These are phyloP conservation scores for Drosophila kepulauana DNA, from an alignment of 1,140 invertebrate genomes.

Conservation along the genomic window DNA sequence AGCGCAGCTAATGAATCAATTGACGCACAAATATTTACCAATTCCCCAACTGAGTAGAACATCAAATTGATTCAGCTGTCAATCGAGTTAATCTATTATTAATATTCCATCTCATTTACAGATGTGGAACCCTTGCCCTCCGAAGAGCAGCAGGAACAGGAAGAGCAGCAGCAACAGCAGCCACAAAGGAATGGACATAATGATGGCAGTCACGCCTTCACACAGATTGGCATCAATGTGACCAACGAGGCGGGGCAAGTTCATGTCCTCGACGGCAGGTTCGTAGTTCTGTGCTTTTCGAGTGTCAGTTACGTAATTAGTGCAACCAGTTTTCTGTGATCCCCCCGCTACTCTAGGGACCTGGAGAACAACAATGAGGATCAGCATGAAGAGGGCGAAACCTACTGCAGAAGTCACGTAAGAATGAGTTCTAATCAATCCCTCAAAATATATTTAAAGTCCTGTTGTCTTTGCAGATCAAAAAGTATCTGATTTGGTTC, in stretches of 20 bases:
- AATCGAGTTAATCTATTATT: background rate
- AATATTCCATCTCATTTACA: constrained; percentile 9
- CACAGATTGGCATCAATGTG: constrained; percentile 83
- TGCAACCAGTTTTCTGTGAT: constrained; percentile 82
- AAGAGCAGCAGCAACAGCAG: constrained; percentile 8
- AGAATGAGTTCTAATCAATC: background rate
- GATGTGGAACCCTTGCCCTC: constrained; percentile 72
- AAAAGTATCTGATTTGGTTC: constrained; percentile 79
- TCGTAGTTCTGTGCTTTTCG: constrained; percentile 72
- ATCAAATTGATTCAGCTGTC: background rate
- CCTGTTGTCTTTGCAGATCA: constrained; percentile 37
- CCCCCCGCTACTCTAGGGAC: constrained; percentile 61
- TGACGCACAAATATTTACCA: constrained; percentile 56
- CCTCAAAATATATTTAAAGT: background rate
- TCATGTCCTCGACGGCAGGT: constrained; percentile 78
- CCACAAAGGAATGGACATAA: constrained; percentile 55
- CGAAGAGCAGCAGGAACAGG: constrained; percentile 33
- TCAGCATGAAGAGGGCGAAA: constrained; percentile 74
- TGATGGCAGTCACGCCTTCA: constrained; percentile 62
- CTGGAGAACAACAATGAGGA: constrained; percentile 83
- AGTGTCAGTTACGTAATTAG: constrained; percentile 81
- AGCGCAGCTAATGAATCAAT: constrained; percentile 49
- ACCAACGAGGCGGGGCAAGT: constrained; percentile 83
- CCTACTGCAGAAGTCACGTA: constrained; percentile 63
- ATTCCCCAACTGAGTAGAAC: constrained; percentile 39